phyloP scores from a whole-genome alignment of 2,113 vertebrate species.

The Noturus placidus region DNA sequence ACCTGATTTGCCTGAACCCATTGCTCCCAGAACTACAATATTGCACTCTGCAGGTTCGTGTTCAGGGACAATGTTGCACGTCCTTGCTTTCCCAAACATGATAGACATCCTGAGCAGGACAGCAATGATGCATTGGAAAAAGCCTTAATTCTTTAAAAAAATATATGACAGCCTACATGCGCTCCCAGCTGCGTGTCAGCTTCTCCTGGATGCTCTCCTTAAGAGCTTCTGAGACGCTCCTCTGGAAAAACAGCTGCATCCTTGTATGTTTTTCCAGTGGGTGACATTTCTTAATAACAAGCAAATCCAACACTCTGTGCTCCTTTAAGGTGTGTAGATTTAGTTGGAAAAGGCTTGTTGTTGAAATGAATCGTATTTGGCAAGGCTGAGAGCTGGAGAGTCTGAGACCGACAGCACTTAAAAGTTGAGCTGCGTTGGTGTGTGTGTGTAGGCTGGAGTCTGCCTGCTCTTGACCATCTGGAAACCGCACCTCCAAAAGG shows the following conservation, averaged over 20 bases:
- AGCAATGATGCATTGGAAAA: slow-evolving; percentile 7
- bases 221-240: not conserved
- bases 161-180: not conserved
- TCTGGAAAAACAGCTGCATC: slow-evolving; percentile 29
- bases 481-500: slow-evolving; percentile 33
- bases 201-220: not conserved
- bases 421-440: not conserved
- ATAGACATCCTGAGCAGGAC: slow-evolving; percentile 70
- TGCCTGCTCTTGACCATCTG: slow-evolving; percentile 7
- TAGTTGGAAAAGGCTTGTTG: slow-evolving; percentile 1
- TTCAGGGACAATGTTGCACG: slow-evolving; percentile 58
- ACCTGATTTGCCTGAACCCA: slow-evolving; percentile 87
- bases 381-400: not conserved
- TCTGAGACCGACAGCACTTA: not conserved
- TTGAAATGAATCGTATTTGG: not conserved
- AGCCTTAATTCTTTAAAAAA: not conserved
- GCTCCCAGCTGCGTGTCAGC: not conserved
- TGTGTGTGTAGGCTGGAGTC: slow-evolving; percentile 23
- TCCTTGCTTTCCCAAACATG: slow-evolving; percentile 83
- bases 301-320: slow-evolving; percentile 4
- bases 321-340: not conserved
- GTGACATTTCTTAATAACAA: not conserved
- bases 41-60: slow-evolving; percentile 75
- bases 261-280: slow-evolving; percentile 18
- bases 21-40: slow-evolving; percentile 82